Base-by-base conservation (phyloP, 2,113 vertebrate genomes). In the Chloroceryle aenea region DNA sequence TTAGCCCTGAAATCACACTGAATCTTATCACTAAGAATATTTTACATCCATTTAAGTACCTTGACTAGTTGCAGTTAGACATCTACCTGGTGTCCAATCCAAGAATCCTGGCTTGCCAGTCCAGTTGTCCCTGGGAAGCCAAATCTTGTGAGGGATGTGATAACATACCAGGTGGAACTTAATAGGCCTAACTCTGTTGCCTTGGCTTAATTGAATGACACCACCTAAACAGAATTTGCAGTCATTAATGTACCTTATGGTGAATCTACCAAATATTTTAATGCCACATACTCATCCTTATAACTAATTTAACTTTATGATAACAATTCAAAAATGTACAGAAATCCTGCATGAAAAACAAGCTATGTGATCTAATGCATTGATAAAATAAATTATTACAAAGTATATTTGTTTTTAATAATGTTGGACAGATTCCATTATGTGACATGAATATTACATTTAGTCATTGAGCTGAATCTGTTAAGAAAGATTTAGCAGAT, bases 341-440 rank as follows among this genome's bases (percentile, higher is more conserved):
- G 34, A 87, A 87, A 87, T 50, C 50, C 19, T 38, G 27, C 52
- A 38, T 34, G 59, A 75, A 89, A 94, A 93, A 73, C 53, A 85
- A 84, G 42, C 11, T 59, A 32, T 55, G 21, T 50, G 25, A 62
- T 89, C 40, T 83, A 79, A 76, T 40, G 30, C 19, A 42, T 11
- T n/a, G 40, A 30, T 52, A 92, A 91, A 92, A 81, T 67, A 95
- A 92, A 92, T 67, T 52, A 81, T 64, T 75, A 64, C 27, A 36
- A 56, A 92, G n/a, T 75, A 32, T 89, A 85, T 94, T 89, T 94
- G 61, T 72, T 94, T 92, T 94, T 93, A 91, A 76, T 93, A 92
- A 85, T 52, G 29, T 72, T 91, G 36, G 66, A 56, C 62, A 79
- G 43, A 25, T 93, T 93, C 69, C n/a, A 68, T 68, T 93, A 66